These are phyloP conservation scores for Tanytarsus gracilentus DNA, from an alignment of 2,888 invertebrate species.

Conservation along the genomic window DNA sequence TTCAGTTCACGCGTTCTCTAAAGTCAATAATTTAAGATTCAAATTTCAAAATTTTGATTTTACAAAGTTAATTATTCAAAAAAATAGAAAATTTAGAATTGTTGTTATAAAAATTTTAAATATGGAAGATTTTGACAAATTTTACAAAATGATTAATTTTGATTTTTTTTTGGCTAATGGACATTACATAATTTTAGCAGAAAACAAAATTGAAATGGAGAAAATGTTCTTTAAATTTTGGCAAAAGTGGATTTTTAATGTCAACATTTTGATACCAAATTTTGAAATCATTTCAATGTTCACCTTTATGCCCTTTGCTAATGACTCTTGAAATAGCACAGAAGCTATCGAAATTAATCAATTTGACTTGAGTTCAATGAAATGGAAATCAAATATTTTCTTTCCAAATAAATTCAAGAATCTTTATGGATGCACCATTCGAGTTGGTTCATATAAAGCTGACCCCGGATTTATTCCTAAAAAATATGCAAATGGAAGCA, in stretches of 20 bases:
- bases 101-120: too few species aligned
- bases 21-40: too few species aligned
- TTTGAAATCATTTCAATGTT: neutral
- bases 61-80: too few species aligned
- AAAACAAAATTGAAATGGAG: neutral
- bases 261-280: neutral
- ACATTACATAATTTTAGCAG: neutral
- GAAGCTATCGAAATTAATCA: neutral
- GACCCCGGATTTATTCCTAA: neutral
- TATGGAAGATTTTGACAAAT: too few species aligned
- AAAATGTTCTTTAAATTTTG: neutral
- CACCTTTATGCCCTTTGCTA: slow-evolving; percentile 3
- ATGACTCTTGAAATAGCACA: neutral
- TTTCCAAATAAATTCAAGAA: slow-evolving; percentile 1
- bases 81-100: too few species aligned
- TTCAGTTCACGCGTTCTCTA: too few species aligned
- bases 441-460: neutral
- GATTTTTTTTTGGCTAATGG: too few species aligned
- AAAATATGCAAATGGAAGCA: neutral
- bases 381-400: neutral
- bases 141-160: too few species aligned
- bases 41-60: too few species aligned
- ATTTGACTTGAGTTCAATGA: neutral
- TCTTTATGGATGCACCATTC: neutral
- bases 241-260: slow-evolving; percentile 2